Conservation (phyloP, 2,888 invertebrate species). For the Schrankia costaestrigalis region DNA sequence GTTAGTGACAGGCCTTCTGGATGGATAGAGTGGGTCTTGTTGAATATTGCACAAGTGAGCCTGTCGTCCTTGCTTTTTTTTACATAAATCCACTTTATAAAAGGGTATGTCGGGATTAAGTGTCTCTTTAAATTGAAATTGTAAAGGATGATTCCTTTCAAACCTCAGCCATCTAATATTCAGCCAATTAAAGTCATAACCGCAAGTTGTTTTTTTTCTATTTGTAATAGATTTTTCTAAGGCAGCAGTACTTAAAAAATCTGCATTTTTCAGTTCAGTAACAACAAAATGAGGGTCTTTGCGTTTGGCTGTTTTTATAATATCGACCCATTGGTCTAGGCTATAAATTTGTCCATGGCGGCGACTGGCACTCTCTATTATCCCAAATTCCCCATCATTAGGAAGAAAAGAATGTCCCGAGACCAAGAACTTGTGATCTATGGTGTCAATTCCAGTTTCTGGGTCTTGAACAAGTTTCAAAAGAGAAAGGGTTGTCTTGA, state of each 20-base stretch:
- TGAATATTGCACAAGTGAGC: not conserved
- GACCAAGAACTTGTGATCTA: slow-evolving; percentile 19
- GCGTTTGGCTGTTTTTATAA: slow-evolving; percentile 13
- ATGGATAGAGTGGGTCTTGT: slow-evolving; percentile 4
- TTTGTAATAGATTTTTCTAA: slow-evolving; percentile 15
- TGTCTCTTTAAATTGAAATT: slow-evolving; percentile 15
- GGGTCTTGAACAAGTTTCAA: slow-evolving; percentile 20
- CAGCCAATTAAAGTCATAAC: slow-evolving; percentile 15
- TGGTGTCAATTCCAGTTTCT: slow-evolving; percentile 18
- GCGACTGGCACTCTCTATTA: slow-evolving; percentile 3
- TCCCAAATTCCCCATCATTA: slow-evolving; percentile 2
- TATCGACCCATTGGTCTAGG: slow-evolving; percentile 10
- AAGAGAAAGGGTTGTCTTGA: slow-evolving; percentile 29
- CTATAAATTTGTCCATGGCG: slow-evolving; percentile 9
- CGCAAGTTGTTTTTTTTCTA: slow-evolving; percentile 15
- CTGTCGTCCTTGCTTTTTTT: slow-evolving; percentile 5
- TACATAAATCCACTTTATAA: slow-evolving; percentile 11
- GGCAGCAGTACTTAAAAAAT: slow-evolving; percentile 10
- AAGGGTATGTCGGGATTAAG: slow-evolving; percentile 14
- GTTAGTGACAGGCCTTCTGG: slow-evolving; percentile 2
- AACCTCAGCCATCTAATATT: slow-evolving; percentile 21
- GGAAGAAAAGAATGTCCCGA: slow-evolving; percentile 1
- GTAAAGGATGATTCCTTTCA: slow-evolving; percentile 10
- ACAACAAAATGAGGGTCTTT: slow-evolving; percentile 14
- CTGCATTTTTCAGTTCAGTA: slow-evolving; percentile 12